These are phyloP conservation scores for Polia nebulosa DNA, from an alignment of 2,888 invertebrate species.

Conservation along the genomic window DNA sequence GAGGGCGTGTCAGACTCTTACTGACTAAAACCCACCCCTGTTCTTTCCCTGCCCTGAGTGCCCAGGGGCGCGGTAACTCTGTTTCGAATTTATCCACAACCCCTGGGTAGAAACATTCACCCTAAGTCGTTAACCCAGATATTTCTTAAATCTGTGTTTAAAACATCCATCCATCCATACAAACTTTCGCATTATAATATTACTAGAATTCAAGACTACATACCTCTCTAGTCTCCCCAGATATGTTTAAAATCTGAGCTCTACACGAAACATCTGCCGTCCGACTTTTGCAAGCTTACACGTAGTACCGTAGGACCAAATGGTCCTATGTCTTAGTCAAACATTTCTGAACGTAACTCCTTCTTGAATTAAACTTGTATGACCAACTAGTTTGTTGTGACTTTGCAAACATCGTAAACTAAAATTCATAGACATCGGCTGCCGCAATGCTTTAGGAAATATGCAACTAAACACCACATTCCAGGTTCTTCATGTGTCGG, in stretches of 20 bases:
- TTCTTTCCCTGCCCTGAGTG: too few relatives aligned
- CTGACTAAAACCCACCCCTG: background rate
- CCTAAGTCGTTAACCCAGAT: background rate
- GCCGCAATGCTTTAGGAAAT: constrained; percentile 24
- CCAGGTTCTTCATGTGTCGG: background rate
- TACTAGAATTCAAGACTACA: background rate
- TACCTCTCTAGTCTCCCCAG: background rate
- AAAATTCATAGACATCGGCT: constrained; percentile 51
- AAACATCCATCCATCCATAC: background rate
- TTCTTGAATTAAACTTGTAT: constrained; percentile 29
- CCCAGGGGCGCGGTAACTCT: too few relatives aligned
- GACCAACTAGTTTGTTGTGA: constrained; percentile 34
- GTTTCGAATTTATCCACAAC: too few relatives aligned
- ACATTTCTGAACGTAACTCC: constrained; percentile 22
- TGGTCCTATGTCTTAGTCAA: constrained; percentile 1
- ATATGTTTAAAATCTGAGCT: constrained; percentile 5
- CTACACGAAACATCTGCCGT: constrained; percentile 11
- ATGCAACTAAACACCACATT: constrained; percentile 1
- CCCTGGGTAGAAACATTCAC: background rate
- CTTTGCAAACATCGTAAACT: constrained; percentile 40
- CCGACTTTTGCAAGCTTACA: background rate
- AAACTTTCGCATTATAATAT: too few relatives aligned
- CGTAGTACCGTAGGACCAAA: background rate
- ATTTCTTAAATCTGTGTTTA: background rate
- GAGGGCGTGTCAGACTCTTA: too few relatives aligned